A percentile compares a stretch with the other conserved stretches of the same genome.
These are phyloP conservation scores for Mimumesa dahlbomi DNA, from an alignment of 2,888 invertebrate species.

Conservation along the genomic window DNA sequence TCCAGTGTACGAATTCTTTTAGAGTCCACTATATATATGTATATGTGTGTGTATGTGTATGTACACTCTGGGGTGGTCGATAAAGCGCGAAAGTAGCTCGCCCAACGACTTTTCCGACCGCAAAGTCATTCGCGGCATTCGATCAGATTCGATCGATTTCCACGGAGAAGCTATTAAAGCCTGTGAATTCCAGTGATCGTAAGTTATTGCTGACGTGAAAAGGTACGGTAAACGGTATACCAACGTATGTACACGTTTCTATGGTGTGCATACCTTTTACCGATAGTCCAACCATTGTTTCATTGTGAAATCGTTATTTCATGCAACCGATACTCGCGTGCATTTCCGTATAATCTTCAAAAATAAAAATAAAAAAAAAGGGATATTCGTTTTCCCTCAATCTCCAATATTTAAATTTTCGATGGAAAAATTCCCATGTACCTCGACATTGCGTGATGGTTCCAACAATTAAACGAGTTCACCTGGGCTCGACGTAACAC, in stretches of 20 bases:
- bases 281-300: background rate
- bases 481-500: no score
- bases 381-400: no score
- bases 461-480: no score
- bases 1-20: no score
- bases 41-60: no score
- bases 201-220: constrained; percentile 7
- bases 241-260: background rate
- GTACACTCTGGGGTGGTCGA: constrained; percentile 36
- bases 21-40: no score
- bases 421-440: no score
- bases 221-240: constrained; percentile 1
- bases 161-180: constrained; percentile 3
- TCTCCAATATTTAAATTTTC: no score
- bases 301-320: background rate
- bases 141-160: constrained; percentile 16
- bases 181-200: constrained; percentile 19
- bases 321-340: no score
- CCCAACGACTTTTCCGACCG: constrained; percentile 19
- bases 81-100: constrained; percentile 45
- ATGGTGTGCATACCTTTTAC: background rate
- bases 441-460: no score
- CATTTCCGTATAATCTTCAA: no score
- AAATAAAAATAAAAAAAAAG: no score
- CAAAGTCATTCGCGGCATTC: background rate